phyloP scores from a whole-genome alignment of 2,888 invertebrate species.

The Callyntrura sp. region DNA sequence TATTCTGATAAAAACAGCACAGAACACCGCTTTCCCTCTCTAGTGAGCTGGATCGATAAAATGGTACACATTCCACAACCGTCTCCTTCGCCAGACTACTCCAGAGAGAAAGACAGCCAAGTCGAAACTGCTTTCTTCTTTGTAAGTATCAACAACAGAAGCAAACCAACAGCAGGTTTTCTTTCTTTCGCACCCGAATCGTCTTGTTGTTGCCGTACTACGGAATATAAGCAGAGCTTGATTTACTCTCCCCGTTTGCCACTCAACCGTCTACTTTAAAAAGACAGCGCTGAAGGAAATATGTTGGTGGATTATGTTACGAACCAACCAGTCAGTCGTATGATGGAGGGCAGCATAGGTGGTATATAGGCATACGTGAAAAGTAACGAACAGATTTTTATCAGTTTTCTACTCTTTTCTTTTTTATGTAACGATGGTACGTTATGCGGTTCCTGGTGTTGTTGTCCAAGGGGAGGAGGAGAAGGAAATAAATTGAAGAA shows the following conservation, averaged over 20 bases:
- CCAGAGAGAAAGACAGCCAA: neutral
- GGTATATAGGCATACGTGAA: neutral
- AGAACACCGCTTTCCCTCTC: neutral
- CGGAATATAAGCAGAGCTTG: neutral
- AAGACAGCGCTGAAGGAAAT: neutral
- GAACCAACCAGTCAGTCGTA: no score
- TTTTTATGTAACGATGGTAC: neutral
- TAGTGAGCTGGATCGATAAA: constrained; percentile 67
- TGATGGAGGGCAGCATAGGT: constrained; percentile 2
- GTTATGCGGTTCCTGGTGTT: constrained; percentile 1
- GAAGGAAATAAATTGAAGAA: constrained; percentile 58
- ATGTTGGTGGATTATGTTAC: constrained; percentile 20
- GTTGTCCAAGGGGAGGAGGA: neutral
- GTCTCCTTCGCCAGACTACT: neutral
- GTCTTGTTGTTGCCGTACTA: neutral
- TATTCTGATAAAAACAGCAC: constrained; percentile 18
- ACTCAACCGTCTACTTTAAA: neutral
- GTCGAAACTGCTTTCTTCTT: neutral
- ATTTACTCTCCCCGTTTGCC: constrained; percentile 1
- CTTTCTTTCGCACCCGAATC: neutral
- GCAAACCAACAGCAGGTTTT: neutral
- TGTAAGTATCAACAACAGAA: neutral
- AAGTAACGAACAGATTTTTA: neutral
- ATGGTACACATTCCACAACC: constrained; percentile 73
- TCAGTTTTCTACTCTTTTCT: neutral